A percentile compares a stretch with the other conserved stretches of the same genome.
phyloP scores from a whole-genome alignment of 2,888 invertebrate species.

The Himalopsyche kuldschensis region DNA sequence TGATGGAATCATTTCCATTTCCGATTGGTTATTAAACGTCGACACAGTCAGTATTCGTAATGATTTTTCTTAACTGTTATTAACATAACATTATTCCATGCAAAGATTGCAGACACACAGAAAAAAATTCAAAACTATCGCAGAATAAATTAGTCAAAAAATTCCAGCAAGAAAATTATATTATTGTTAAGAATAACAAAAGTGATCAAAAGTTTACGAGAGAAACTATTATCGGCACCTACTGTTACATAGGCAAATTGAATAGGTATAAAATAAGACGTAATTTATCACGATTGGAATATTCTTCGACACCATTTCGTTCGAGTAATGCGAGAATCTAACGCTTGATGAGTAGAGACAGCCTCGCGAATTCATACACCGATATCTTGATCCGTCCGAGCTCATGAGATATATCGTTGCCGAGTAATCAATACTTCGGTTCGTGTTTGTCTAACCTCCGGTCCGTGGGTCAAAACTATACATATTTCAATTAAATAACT shows the following conservation, averaged over 20 bases:
- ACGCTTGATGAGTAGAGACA: not conserved
- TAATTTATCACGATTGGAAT: not conserved
- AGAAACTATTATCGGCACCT: not conserved
- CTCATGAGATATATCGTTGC: not conserved
- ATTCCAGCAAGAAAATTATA: too few species aligned
- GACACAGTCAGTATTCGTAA: too few species aligned
- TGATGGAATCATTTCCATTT: too few species aligned
- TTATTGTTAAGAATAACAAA: too few species aligned
- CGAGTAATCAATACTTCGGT: not conserved
- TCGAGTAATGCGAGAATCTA: not conserved
- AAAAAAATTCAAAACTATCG: too few species aligned
- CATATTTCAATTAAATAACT: not conserved
- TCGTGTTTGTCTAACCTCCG: not conserved
- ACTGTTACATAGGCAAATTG: not conserved
- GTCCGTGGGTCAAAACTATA: not conserved
- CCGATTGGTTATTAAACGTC: too few species aligned
- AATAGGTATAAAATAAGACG: not conserved
- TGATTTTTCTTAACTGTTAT: too few species aligned
- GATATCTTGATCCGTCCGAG: not conserved
- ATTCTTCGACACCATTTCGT: not conserved
- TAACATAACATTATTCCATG: too few species aligned
- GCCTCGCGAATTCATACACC: not conserved
- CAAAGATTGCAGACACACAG: too few species aligned
- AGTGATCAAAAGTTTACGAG: too few species aligned
- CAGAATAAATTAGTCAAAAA: too few species aligned